Percentiles rank a stretch among this genome's conserved stretches.
phyloP scores from a whole-genome alignment of 2,888 invertebrate species.

The Trachelus tabidus region DNA sequence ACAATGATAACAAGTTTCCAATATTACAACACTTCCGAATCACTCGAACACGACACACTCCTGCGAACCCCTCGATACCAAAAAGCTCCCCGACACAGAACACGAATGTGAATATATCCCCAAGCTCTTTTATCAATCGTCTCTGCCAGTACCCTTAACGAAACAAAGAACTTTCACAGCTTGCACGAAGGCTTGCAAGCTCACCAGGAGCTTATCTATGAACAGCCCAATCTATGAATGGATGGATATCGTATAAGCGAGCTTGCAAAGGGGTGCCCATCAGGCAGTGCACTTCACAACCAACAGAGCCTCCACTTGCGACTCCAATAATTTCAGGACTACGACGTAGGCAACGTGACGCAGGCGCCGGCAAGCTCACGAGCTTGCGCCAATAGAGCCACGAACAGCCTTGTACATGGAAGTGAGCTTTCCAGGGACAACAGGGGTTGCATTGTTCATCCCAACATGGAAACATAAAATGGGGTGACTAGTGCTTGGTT shows the following conservation, averaged over 20 bases:
- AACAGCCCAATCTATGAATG: conserved; percentile 40
- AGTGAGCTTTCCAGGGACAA: not conserved
- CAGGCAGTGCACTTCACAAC: conserved; percentile 29
- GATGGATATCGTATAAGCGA: conserved; percentile 27
- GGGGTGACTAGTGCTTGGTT: not conserved
- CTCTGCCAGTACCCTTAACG: not conserved
- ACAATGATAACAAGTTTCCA: not conserved
- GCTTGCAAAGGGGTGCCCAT: conserved; percentile 23
- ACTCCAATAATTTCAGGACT: not conserved
- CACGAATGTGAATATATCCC: not conserved
- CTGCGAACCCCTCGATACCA: not conserved
- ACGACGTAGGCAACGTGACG: not conserved
- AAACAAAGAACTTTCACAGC: not conserved
- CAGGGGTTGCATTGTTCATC: not conserved
- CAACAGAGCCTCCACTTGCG: conserved; percentile 38
- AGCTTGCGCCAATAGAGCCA: not conserved
- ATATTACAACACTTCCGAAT: not conserved
- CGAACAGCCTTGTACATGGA: not conserved
- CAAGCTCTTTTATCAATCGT: not conserved
- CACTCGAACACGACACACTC: not conserved
- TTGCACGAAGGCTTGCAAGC: not conserved
- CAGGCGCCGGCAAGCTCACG: not conserved
- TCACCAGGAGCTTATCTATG: conserved; percentile 14
- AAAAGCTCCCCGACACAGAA: not conserved
- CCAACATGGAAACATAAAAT: not conserved